Percentiles rank a stretch among this genome's conserved stretches.
phyloP scores from a whole-genome alignment of 2,888 invertebrate genomes.

The Leptinotarsa peninsularis region DNA sequence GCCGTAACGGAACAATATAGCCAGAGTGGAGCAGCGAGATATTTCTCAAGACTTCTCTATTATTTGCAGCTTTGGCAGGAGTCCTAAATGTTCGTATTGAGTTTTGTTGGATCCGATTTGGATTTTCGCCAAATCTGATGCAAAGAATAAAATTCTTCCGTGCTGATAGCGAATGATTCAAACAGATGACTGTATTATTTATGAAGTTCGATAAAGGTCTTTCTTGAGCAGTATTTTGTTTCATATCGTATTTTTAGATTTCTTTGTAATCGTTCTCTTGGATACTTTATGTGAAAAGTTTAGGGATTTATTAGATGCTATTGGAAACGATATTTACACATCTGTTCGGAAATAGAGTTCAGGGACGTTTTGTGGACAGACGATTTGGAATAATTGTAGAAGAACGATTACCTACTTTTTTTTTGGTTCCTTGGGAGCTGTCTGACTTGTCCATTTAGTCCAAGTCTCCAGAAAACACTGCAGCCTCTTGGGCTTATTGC shows the following conservation, averaged over 20 bases:
- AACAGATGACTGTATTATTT: conserved; percentile 40
- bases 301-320: conserved; percentile 21
- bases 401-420: too few species aligned
- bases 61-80: conserved; percentile 42
- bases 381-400: too few species aligned
- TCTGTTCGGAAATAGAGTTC: not conserved
- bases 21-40: conserved; percentile 22
- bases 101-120: conserved; percentile 23
- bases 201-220: conserved; percentile 37
- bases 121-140: conserved; percentile 18
- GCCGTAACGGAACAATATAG: conserved; percentile 34
- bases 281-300: conserved; percentile 23
- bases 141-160: conserved; percentile 24
- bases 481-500: too few species aligned
- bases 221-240: conserved; percentile 30
- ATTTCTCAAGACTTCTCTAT: conserved; percentile 38
- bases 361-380: too few species aligned
- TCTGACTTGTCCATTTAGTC: too few species aligned
- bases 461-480: too few species aligned
- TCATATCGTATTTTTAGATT: conserved; percentile 32
- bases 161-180: conserved; percentile 36
- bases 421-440: too few species aligned
- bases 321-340: conserved; percentile 25
- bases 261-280: conserved; percentile 20
- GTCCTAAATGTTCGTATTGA: conserved; percentile 34